Base-by-base conservation (phyloP, 2,113 vertebrate species). In the Emydocephalus ijimae region DNA sequence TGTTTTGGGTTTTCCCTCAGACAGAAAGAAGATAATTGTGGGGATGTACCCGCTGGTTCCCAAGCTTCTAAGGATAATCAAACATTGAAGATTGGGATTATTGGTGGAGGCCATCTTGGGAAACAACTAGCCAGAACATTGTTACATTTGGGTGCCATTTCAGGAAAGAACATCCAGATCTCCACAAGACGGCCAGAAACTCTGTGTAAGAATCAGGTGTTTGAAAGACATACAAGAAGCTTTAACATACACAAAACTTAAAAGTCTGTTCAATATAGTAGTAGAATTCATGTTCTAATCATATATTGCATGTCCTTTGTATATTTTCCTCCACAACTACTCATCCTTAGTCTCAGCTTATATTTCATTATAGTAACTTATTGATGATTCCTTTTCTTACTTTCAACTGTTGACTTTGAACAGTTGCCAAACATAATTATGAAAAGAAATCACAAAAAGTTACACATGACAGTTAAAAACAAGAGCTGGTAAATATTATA, bases 121-220 rank as follows among this genome's bases (percentile, higher is more conserved):
- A 98, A 97, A 96, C 98, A 98, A 92, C 94, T 98, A 95, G 96
- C 96, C 15, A 9, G 0, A 0, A 93, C 34, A 0, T 93, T 98
- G 89, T 93, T 97, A 34, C 29, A 89, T 7, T 93, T 96, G 4
- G 95, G 96, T 29, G 94, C 90, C 2, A 7, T 98, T 85, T 95
- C 92, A 34, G 48, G 95, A 26, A 91, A 95, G 18, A 92, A 95
- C 59, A 96, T 98, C 92, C 93, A 87, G 85, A 95, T 98, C 87
- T 98, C 98, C 48, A 98, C 96, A 15, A 96, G 97, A 94, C 95
- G 93, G 93, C 97, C 98, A 59, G 97, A 98, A 74, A 93, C 90
- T 59, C 92, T 98, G 92, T 95, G 97, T 98, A 95, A 93, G 95
- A 61, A 88, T 3, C 87, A 29, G 10, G 8, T 14, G 43, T 48